Conservation (phyloP, 2,113 vertebrate genomes). For the Cygnus buccinator region DNA sequence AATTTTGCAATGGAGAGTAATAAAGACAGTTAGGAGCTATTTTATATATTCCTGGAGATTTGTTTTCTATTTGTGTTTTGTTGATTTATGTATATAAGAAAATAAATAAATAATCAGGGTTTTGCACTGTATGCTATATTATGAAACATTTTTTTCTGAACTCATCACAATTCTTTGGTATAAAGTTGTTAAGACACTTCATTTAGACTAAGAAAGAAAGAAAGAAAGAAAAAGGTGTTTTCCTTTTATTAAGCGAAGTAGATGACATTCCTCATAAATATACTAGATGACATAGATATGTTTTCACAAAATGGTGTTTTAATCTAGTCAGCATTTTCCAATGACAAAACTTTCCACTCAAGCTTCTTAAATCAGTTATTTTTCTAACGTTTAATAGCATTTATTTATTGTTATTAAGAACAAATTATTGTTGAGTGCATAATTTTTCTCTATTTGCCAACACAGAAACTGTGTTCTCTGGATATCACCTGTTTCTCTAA, state of each 20-base stretch:
- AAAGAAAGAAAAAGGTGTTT: too few species aligned
- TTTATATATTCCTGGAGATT: background rate
- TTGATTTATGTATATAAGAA: background rate
- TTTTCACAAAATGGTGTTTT: background rate
- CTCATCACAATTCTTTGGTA: rapidly evolving
- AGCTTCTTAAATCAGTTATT: rapidly evolving
- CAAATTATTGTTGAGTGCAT: background rate
- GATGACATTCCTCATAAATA: background rate
- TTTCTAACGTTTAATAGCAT: background rate
- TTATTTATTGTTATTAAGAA: background rate
- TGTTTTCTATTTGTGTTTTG: background rate
- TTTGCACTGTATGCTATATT: background rate
- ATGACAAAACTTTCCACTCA: background rate
- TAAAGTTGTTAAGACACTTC: background rate
- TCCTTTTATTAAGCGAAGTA: background rate
- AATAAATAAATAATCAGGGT: background rate
- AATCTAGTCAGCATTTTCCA: background rate
- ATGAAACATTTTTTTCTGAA: background rate
- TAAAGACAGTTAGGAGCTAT: background rate
- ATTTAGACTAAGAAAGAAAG: background rate
- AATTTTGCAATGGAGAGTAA: background rate
- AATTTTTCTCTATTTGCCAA: background rate
- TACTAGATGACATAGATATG: background rate
- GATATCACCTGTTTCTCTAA: background rate
- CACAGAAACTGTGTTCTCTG: background rate